Conservation (phyloP, 1,140 invertebrate species). For the Eriosoma lanigerum region DNA sequence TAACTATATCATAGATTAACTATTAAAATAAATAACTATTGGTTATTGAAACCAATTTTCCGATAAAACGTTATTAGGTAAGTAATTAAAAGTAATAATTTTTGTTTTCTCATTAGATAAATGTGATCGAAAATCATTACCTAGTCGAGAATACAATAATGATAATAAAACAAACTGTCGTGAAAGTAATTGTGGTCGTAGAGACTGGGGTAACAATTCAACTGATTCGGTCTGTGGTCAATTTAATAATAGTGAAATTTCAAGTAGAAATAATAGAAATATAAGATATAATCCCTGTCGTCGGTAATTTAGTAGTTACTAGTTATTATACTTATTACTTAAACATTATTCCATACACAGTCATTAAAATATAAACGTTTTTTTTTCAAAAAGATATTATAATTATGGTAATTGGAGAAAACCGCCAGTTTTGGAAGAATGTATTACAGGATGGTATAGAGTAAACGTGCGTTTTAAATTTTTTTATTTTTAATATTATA, state of each 20-base stretch:
- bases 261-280: background rate
- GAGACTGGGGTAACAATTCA: constrained; percentile 17
- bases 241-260: background rate
- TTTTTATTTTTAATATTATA: background rate
- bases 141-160: too few species aligned
- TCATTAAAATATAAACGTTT: background rate
- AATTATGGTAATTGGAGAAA: background rate
- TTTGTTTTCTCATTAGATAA: too few species aligned
- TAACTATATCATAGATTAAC: too few species aligned
- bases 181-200: background rate
- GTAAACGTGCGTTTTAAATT: background rate
- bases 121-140: too few species aligned
- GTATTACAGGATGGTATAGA: background rate
- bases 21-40: too few species aligned
- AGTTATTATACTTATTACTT: background rate
- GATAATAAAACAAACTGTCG: background rate
- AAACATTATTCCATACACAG: background rate
- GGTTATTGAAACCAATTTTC: too few species aligned
- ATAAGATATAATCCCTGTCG: background rate
- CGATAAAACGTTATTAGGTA: too few species aligned
- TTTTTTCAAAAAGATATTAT: background rate
- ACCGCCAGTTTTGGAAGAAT: background rate
- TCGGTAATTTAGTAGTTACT: background rate
- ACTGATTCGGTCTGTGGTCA: background rate
- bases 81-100: too few species aligned